These are phyloP conservation scores for Zele albiditarsus DNA, from an alignment of 2,888 invertebrate species.

Conservation along the genomic window DNA sequence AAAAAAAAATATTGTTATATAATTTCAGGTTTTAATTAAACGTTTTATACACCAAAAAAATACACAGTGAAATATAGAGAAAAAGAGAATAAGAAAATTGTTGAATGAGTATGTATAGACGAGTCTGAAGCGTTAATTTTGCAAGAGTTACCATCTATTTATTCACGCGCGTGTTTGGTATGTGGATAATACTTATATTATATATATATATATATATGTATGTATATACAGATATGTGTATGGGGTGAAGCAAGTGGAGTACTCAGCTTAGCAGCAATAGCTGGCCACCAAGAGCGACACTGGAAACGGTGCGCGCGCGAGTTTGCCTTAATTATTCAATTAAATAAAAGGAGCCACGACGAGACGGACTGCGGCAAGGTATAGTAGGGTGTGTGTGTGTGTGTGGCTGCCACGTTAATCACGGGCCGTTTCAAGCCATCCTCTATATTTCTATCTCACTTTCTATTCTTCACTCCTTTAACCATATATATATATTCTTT, in stretches of 20 bases:
- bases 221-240: too few species aligned
- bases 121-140: neutral
- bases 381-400: neutral
- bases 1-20: too few species aligned
- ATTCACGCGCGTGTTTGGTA: neutral
- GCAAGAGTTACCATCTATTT: neutral
- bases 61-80: neutral
- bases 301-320: neutral
- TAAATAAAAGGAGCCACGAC: slow-evolving; percentile 39
- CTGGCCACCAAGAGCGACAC: neutral
- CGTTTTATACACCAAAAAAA: too few species aligned
- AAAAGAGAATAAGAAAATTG: neutral
- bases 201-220: too few species aligned
- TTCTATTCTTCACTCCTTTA: neutral
- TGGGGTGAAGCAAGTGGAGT: neutral
- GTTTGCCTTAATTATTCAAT: slow-evolving; percentile 47
- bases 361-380: slow-evolving; percentile 26
- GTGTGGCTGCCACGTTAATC: slow-evolving; percentile 25
- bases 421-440: slow-evolving; percentile 14
- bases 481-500: neutral
- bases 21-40: too few species aligned
- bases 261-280: neutral
- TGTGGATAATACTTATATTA: too few species aligned
- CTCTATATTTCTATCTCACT: neutral
- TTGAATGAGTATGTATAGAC: neutral